These are phyloP conservation scores for Zaprionus taronus DNA, from an alignment of 1,140 invertebrate species.

Conservation along the genomic window DNA sequence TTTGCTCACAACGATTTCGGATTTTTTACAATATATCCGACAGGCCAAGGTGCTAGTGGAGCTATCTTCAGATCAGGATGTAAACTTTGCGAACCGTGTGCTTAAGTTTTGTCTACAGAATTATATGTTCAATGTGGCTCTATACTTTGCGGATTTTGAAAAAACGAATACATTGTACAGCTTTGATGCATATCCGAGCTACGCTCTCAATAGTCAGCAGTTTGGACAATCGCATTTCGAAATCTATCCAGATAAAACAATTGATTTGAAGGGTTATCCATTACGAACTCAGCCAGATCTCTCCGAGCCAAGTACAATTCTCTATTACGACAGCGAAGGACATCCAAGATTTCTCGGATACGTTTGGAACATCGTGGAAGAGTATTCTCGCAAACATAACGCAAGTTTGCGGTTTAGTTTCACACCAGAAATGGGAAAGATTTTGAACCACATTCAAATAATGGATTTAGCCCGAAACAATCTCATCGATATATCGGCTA, in stretches of 20 bases:
- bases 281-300: slow-evolving; percentile 59
- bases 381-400: slow-evolving; percentile 48
- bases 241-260: slow-evolving; percentile 54
- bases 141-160: slow-evolving; percentile 32
- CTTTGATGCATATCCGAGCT: slow-evolving; percentile 43
- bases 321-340: slow-evolving; percentile 42
- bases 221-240: neutral
- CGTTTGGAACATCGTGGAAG: slow-evolving; percentile 56
- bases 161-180: slow-evolving; percentile 22
- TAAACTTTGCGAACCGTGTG: slow-evolving; percentile 8
- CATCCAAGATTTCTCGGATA: slow-evolving; percentile 48
- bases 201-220: slow-evolving; percentile 17
- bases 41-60: slow-evolving; percentile 56
- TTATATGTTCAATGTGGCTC: slow-evolving; percentile 50
- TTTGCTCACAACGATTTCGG: slow-evolving; percentile 13
- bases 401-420: slow-evolving; percentile 35
- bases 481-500: slow-evolving; percentile 52
- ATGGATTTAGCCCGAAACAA: slow-evolving; percentile 42
- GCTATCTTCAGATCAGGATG: slow-evolving; percentile 19
- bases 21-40: slow-evolving; percentile 37
- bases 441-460: slow-evolving; percentile 44
- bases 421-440: slow-evolving; percentile 2
- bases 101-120: slow-evolving; percentile 34
- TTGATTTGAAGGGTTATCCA: slow-evolving; percentile 21
- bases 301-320: slow-evolving; percentile 65